Conservation (phyloP, 2,888 invertebrate genomes). For the Stenodema calcarata region DNA sequence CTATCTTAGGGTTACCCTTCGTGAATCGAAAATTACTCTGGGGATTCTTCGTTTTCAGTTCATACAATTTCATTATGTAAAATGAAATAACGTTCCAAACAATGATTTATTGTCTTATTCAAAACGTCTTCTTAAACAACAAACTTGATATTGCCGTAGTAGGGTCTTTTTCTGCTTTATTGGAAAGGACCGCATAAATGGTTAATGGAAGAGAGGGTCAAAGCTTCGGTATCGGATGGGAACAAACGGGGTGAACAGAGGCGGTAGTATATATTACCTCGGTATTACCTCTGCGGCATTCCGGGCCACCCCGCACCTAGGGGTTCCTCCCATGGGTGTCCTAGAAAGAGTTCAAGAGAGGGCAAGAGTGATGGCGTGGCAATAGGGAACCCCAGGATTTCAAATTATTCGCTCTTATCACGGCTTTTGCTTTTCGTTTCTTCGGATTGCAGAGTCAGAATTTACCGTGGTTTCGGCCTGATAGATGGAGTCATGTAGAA, state of each 20-base stretch:
- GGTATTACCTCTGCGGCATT: constrained; percentile 34
- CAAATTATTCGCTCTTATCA: not conserved
- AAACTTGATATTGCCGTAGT: too few relatives aligned
- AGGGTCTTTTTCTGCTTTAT: not conserved
- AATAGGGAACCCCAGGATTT: not conserved
- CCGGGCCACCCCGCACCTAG: not conserved
- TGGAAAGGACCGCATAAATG: constrained; percentile 14
- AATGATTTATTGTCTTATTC: too few relatives aligned
- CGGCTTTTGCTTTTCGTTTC: not conserved
- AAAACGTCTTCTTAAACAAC: too few relatives aligned
- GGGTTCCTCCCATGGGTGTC: constrained; percentile 20
- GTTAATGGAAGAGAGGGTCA: not conserved
- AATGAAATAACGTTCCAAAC: too few relatives aligned
- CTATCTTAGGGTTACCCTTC: too few relatives aligned
- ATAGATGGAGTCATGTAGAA: too few relatives aligned
- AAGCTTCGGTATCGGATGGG: not conserved
- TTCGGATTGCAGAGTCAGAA: not conserved
- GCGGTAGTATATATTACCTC: constrained; percentile 19
- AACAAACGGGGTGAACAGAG: constrained; percentile 9
- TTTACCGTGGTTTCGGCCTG: too few relatives aligned
- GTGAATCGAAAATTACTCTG: too few relatives aligned
- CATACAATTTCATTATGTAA: too few relatives aligned
- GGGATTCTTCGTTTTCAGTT: too few relatives aligned
- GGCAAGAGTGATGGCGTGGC: not conserved
- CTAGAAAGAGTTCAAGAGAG: constrained; percentile 24